Conservation (phyloP, 2,888 invertebrate species). For the Petrolisthes cinctipes region DNA sequence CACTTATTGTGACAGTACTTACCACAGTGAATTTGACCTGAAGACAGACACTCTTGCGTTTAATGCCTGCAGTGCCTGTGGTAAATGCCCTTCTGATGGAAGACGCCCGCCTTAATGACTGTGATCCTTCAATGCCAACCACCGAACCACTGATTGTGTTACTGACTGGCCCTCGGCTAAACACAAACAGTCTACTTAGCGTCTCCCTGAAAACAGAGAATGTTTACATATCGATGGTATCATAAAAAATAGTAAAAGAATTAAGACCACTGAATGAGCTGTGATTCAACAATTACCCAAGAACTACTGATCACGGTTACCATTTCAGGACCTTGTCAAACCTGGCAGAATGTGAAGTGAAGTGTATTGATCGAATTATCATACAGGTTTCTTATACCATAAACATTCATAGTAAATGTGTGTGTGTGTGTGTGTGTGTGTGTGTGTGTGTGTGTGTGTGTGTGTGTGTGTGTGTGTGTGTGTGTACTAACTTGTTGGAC, state of each 20-base stretch:
- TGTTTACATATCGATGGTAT: no score
- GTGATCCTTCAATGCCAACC: conserved; percentile 80
- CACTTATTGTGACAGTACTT: conserved; percentile 68
- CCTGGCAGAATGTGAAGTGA: no score
- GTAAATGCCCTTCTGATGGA: conserved; percentile 91
- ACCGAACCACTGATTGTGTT: conserved; percentile 77
- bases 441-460: no score
- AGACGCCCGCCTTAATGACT: conserved; percentile 84
- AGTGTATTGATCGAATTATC: no score
- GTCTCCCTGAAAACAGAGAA: conserved; percentile 76
- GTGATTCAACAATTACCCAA: no score
- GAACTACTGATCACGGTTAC: no score
- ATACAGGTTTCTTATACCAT: no score
- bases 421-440: no score
- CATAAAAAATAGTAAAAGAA: not conserved
- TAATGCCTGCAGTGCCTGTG: conserved; percentile 74
- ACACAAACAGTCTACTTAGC: conserved; percentile 76
- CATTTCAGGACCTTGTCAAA: no score
- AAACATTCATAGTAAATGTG: no score
- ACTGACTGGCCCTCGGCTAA: conserved; percentile 67
- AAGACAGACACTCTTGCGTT: conserved; percentile 73
- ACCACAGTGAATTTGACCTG: conserved; percentile 81
- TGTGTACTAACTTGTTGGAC: conserved; percentile 79
- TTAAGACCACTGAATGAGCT: not conserved
- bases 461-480: no score